Evolutionary conservation across 2,113 vertebrate genomes (phyloP).

Genomic region (Fukomys damarensis): DNA sequence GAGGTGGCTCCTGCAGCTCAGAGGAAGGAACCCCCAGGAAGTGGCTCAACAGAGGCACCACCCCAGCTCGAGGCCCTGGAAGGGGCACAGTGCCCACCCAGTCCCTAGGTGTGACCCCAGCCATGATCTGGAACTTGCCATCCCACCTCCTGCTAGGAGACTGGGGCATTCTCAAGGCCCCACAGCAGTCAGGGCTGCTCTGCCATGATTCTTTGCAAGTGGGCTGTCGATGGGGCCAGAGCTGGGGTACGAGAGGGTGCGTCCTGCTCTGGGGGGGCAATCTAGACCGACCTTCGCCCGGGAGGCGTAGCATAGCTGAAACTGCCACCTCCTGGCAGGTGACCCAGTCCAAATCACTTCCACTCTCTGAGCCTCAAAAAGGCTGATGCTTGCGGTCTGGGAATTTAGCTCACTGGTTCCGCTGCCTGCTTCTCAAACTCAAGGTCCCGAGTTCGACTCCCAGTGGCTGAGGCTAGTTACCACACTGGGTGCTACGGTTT

Average conservation of each 20-base stretch:
- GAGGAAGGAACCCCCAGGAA: neutral
- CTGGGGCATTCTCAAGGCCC: neutral
- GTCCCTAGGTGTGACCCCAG: neutral
- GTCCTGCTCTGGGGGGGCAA: accelerated
- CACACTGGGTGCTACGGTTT: neutral
- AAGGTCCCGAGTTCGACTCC: too few relatives aligned
- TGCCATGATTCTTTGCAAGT: neutral
- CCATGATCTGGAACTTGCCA: neutral
- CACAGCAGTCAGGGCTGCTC: neutral
- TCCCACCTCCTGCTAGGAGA: neutral
- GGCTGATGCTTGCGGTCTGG: neutral
- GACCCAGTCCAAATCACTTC: neutral
- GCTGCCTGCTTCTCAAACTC: too few relatives aligned
- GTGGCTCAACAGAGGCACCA: neutral
- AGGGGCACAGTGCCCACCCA: neutral
- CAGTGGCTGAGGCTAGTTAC: neutral
- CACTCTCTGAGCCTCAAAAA: neutral
- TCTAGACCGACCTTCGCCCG: accelerated
- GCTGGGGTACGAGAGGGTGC: accelerated
- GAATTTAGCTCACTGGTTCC: too few relatives aligned
- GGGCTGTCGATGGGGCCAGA: accelerated
- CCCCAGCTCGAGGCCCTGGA: neutral
- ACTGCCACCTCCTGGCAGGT: accelerated
- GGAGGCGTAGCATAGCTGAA: neutral
- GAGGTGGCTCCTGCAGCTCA: neutral